These are phyloP conservation scores for Threskiornis aethiopicus DNA, from an alignment of 2,797 vertebrate species.

Conservation along the genomic window DNA sequence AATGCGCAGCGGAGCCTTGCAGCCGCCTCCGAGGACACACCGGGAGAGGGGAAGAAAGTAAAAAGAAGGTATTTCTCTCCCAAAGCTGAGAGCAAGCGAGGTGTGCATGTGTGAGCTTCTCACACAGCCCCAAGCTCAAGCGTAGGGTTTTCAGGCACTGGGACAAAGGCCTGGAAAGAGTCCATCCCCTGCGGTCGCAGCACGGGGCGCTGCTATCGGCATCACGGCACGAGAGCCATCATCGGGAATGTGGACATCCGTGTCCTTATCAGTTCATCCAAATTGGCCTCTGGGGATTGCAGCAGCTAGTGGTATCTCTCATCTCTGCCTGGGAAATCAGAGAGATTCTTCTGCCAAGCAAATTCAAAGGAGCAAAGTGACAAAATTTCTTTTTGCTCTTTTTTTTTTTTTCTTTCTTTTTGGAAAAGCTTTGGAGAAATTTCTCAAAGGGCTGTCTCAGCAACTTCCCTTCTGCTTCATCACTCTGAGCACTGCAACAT, in stretches of 20 bases:
- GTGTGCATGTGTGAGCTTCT: background rate
- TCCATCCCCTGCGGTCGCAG: fast-evolving
- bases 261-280: background rate
- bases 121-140: fast-evolving
- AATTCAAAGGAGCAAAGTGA: conserved; percentile 8
- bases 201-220: fast-evolving
- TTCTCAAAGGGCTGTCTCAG: conserved; percentile 63
- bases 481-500: conserved; percentile 54
- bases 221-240: fast-evolving
- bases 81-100: fast-evolving
- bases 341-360: background rate
- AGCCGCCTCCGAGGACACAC: background rate
- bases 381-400: background rate
- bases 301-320: background rate
- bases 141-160: fast-evolving
- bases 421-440: conserved; percentile 47
- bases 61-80: background rate
- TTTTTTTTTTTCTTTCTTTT: background rate
- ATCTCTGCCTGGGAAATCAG: background rate
- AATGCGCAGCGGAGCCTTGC: background rate
- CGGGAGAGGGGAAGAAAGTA: background rate
- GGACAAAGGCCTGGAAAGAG: background rate
- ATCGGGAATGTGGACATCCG: fast-evolving
- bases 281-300: background rate
- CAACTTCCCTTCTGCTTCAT: conserved; percentile 60